Base-by-base conservation (phyloP, 2,888 invertebrate genomes). In the Chaetoderma sp. region DNA sequence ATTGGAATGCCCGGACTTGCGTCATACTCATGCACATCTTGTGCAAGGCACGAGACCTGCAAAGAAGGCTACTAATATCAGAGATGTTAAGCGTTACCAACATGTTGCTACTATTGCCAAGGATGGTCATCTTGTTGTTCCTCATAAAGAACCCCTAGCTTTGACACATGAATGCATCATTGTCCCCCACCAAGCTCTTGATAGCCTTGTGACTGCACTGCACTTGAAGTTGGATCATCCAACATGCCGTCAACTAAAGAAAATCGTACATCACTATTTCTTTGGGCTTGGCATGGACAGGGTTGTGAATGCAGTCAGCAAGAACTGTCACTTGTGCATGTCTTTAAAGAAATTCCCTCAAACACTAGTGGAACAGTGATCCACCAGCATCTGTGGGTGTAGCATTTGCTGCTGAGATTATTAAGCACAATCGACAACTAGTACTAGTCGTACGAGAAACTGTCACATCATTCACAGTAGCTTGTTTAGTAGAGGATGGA, bases 371-470 rank as follows among this genome's bases (percentile, higher is more conserved):
- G 16, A 30, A 6, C 61, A 61, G 32, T 50, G 67, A 65, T 13
- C 74, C 70, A 0, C 72, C 73, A 8, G 65, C 66, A 8, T 23
- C 64, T 4, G 28, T 74, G n/a, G 70, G 73, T 8, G 30, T 67
- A 0, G 57, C 63, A 5, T 77, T 75, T 59, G 74, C 74, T 2
- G 76, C 73, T 6, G 76, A 78, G 45, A 67, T 78, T 1, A 27
- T 75, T 2, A 70, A 65, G 50, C 68, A 63, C 8, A 60, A 70
- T 5, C 49, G 70, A n/a, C 76, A 77, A 55, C 25, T 62, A 1
- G 67, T 77, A 23, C 44, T 71, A 8, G 63, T 70, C n/a, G 23
- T 71, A 13, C 23, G 64, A 18, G 71, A 71, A 45, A 23, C 25
- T 32, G 64, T 70, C 21, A 71, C 69, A 5, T 70, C 71, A n/a